Evolutionary conservation across 2,797 vertebrate species (phyloP).

Genomic region (Macroramphosus scolopax): DNA sequence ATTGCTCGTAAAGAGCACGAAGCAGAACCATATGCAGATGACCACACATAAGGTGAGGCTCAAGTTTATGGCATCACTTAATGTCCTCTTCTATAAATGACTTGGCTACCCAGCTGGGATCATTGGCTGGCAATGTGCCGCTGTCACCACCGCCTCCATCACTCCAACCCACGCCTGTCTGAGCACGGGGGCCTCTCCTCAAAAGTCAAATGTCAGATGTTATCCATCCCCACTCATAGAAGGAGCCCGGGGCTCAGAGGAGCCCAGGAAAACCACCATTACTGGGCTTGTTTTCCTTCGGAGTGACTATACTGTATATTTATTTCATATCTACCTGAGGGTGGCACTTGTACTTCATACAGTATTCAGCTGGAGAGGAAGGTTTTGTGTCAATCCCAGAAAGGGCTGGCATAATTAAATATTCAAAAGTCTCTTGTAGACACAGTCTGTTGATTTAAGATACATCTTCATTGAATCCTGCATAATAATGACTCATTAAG

Average conservation of each 20-base stretch:
- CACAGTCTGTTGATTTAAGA: neutral
- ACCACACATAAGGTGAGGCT: slow-evolving; percentile 43
- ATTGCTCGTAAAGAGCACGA: too few relatives aligned
- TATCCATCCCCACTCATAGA: slow-evolving; percentile 59
- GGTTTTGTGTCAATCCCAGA: neutral
- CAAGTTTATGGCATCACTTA: slow-evolving; percentile 62
- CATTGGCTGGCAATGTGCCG: slow-evolving; percentile 58
- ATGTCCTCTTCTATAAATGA: slow-evolving; percentile 78
- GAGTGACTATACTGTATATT: slow-evolving; percentile 12
- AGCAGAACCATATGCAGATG: slow-evolving; percentile 58
- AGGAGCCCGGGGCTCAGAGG: slow-evolving; percentile 55
- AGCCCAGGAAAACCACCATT: slow-evolving; percentile 64
- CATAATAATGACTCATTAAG: neutral
- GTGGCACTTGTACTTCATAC: neutral
- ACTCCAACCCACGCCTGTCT: slow-evolving; percentile 52
- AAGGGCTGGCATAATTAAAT: neutral
- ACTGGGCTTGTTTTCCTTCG: slow-evolving; percentile 31
- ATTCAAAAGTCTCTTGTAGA: neutral
- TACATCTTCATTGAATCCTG: neutral
- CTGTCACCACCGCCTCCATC: slow-evolving; percentile 52
- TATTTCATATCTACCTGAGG: slow-evolving; percentile 15
- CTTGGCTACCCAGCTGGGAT: slow-evolving; percentile 67
- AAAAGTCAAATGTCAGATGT: slow-evolving; percentile 81
- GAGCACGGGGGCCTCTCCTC: slow-evolving; percentile 59
- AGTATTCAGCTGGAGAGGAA: neutral